phyloP scores from a whole-genome alignment of 2,113 vertebrate genomes.

The Elanus axillaris region DNA sequence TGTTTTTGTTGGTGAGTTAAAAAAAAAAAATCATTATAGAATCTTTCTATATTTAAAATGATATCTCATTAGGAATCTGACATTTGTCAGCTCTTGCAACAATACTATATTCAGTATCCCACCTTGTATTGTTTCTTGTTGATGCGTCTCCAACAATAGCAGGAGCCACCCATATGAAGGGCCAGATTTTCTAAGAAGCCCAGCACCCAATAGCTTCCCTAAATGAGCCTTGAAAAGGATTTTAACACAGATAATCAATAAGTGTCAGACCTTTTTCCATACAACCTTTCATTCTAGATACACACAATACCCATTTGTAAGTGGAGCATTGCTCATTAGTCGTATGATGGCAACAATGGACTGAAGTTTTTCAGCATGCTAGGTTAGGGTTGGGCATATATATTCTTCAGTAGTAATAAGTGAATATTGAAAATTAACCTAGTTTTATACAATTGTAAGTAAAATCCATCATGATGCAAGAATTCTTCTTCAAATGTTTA shows the following conservation, averaged over 20 bases:
- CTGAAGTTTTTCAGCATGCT: background rate
- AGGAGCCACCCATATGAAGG: background rate
- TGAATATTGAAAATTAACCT: background rate
- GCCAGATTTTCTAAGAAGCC: background rate
- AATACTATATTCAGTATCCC: background rate
- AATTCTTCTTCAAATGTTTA: background rate
- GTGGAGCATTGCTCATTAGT: background rate
- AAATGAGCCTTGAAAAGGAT: background rate
- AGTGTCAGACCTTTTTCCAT: background rate
- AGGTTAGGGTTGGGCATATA: background rate
- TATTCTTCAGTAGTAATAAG: background rate
- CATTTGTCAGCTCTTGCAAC: background rate
- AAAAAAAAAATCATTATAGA: background rate
- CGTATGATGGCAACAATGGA: background rate
- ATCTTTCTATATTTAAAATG: background rate
- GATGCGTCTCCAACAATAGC: background rate
- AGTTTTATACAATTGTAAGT: background rate
- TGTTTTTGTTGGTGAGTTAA: background rate
- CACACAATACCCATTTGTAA: background rate
- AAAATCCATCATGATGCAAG: background rate
- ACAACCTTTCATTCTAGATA: background rate
- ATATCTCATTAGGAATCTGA: background rate
- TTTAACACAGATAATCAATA: background rate
- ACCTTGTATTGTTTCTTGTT: background rate
- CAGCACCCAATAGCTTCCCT: background rate